Evolutionary conservation across 2,888 invertebrate genomes (phyloP).

Genomic region (Blera fallax): DNA sequence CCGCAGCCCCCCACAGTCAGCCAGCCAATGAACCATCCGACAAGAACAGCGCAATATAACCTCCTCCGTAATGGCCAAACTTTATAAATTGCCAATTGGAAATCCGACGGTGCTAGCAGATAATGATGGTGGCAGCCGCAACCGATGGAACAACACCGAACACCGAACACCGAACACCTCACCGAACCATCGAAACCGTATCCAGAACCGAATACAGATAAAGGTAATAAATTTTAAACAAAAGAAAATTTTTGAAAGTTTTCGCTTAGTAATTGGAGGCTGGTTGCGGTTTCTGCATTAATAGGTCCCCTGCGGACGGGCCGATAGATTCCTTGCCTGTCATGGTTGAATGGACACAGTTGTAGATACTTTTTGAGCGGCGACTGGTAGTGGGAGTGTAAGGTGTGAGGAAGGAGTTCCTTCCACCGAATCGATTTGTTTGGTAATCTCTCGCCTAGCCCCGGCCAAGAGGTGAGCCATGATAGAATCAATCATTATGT

Average conservation of each 20-base stretch:
- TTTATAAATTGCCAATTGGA: constrained; percentile 68
- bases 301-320: constrained; percentile 54
- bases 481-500: constrained; percentile 24
- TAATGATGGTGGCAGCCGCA: constrained; percentile 32
- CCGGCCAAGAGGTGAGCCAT: neutral
- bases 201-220: constrained; percentile 28
- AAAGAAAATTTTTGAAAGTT: constrained; percentile 62
- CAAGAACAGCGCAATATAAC: constrained; percentile 18
- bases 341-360: constrained; percentile 15
- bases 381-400: too few relatives aligned
- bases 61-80: constrained; percentile 42
- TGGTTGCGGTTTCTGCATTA: constrained; percentile 64
- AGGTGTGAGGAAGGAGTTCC: neutral
- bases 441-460: neutral
- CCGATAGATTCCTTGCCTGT: constrained; percentile 8
- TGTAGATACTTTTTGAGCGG: neutral
- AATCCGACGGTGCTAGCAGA: constrained; percentile 39
- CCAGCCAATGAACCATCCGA: constrained; percentile 16
- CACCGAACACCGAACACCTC: neutral
- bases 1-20: too few relatives aligned
- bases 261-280: constrained; percentile 65
- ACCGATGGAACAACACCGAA: constrained; percentile 22
- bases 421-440: constrained; percentile 33
- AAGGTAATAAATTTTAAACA: constrained; percentile 70
- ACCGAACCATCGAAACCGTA: neutral